Evolutionary conservation across 1,140 invertebrate genomes (phyloP).

Genomic region (Phocides pigmalion): DNA sequence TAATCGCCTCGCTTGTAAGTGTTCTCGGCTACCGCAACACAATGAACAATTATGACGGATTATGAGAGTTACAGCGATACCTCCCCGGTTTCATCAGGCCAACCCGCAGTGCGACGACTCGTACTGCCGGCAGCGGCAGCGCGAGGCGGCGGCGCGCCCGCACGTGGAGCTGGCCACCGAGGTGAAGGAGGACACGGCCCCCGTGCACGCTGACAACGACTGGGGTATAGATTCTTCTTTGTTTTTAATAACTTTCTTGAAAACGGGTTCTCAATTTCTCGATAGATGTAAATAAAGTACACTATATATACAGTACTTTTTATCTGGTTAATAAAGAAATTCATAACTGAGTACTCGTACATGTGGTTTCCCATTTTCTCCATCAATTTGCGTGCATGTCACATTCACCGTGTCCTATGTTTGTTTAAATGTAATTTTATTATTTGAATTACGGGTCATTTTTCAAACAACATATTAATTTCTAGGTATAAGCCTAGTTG

Average conservation of each 20-base stretch:
- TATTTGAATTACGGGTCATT: neutral
- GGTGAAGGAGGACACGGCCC: slow-evolving; percentile 84
- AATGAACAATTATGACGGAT: neutral
- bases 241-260: no score
- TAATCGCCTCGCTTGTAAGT: no score
- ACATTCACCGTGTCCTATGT: no score
- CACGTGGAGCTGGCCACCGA: slow-evolving; percentile 83
- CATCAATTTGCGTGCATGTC: no score
- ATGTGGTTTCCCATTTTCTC: no score
- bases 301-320: no score
- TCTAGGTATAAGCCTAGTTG: slow-evolving; percentile 88
- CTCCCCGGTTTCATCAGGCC: slow-evolving; percentile 84
- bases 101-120: slow-evolving; percentile 96
- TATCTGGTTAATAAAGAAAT: no score
- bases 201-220: slow-evolving; percentile 95
- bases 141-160: slow-evolving; percentile 86
- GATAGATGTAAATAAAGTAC: no score
- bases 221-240: no score
- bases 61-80: neutral
- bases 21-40: no score
- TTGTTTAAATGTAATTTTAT: neutral
- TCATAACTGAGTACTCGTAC: no score
- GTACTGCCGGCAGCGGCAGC: slow-evolving; percentile 90
- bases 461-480: slow-evolving; percentile 36
- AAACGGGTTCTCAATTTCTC: no score